phyloP scores from a whole-genome alignment of 2,113 vertebrate genomes.

The Heterotilapia buettikoferi region DNA sequence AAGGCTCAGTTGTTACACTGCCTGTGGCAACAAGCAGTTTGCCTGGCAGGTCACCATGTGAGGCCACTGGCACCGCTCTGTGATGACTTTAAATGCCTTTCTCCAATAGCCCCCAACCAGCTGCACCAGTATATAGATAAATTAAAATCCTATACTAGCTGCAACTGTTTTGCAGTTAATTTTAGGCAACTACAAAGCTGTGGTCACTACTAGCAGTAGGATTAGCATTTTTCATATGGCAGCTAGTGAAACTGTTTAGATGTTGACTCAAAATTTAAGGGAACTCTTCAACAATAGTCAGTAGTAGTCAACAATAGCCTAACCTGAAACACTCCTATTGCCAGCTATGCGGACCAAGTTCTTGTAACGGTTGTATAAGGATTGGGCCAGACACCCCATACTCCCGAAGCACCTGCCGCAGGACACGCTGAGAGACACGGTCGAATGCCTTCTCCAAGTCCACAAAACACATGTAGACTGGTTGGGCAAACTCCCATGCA shows the following conservation, averaged over 20 bases:
- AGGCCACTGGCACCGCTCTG: background rate
- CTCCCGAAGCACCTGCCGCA: background rate
- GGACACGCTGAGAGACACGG: background rate
- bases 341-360: background rate
- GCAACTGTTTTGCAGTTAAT: background rate
- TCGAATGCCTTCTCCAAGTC: background rate
- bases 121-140: background rate
- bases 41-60: background rate
- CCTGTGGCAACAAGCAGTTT: background rate
- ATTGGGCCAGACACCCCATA: background rate
- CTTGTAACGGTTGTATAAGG: background rate
- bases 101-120: background rate
- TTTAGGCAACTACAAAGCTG: background rate
- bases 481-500: background rate
- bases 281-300: no score
- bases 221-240: background rate
- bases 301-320: background rate
- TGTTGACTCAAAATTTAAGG: background rate
- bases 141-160: background rate
- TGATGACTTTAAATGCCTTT: background rate
- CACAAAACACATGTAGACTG: background rate
- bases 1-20: constrained; percentile 9
- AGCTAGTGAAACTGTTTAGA: background rate
- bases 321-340: background rate
- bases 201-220: background rate